phyloP scores from a whole-genome alignment of 2,888 invertebrate species.

The Eugnorisma glareosa region DNA sequence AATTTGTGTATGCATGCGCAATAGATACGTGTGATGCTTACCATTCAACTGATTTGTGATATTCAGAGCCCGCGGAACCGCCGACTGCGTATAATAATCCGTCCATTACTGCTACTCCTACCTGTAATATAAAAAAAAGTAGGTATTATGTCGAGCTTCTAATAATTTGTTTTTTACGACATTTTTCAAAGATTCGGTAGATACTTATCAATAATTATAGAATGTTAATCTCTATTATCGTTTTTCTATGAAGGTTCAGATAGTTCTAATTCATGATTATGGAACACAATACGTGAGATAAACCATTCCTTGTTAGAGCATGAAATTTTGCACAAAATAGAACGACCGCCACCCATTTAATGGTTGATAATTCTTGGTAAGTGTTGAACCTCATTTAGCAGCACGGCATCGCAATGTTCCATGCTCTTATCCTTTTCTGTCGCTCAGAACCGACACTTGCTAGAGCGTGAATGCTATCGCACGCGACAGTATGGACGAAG shows the following conservation, averaged over 20 bases:
- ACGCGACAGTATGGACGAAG: too few species aligned
- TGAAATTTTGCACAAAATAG: too few species aligned
- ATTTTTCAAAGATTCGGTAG: neutral
- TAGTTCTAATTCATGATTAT: constrained; percentile 1
- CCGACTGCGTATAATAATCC: constrained; percentile 97
- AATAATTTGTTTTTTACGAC: neutral
- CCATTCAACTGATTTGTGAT: constrained; percentile 97
- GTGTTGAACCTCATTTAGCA: too few species aligned
- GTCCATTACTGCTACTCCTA: constrained; percentile 98
- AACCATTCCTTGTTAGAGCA: constrained; percentile 3
- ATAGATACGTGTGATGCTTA: constrained; percentile 79
- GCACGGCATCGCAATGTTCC: too few species aligned
- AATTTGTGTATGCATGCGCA: neutral
- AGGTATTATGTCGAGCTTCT: neutral
- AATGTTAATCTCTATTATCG: neutral
- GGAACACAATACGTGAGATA: neutral
- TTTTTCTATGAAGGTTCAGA: constrained; percentile 5
- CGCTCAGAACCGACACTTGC: too few species aligned
- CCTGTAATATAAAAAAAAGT: constrained; percentile 74
- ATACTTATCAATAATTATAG: neutral
- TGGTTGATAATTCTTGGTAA: too few species aligned
- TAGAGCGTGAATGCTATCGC: too few species aligned
- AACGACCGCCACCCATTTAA: too few species aligned
- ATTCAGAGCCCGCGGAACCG: constrained; percentile 96
- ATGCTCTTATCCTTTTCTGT: too few species aligned